phyloP scores from a whole-genome alignment of 2,888 invertebrate genomes.

The Blomia tropicalis region DNA sequence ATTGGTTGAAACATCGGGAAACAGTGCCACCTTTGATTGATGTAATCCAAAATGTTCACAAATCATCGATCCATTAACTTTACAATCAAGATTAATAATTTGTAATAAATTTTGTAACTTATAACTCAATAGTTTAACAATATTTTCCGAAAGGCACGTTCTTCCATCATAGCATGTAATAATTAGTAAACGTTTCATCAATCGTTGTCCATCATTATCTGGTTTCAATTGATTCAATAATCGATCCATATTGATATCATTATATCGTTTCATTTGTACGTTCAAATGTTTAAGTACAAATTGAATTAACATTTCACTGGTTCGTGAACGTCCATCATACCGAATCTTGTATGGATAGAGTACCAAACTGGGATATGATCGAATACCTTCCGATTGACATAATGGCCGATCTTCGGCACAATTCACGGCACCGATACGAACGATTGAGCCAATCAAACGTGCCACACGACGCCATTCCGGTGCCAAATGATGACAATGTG shows the following conservation, averaged over 20 bases:
- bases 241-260: slow-evolving; percentile 32
- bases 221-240: slow-evolving; percentile 34
- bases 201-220: background rate
- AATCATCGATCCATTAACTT: slow-evolving; percentile 36
- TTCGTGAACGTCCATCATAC: slow-evolving; percentile 28
- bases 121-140: slow-evolving; percentile 50
- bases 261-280: background rate
- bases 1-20: slow-evolving; percentile 28
- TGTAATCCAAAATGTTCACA: slow-evolving; percentile 39
- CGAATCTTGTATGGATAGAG: slow-evolving; percentile 43
- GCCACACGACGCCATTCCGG: slow-evolving; percentile 52
- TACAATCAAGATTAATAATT: slow-evolving; percentile 43
- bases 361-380: slow-evolving; percentile 51
- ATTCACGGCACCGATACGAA: slow-evolving; percentile 50
- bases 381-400: slow-evolving; percentile 45
- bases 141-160: slow-evolving; percentile 44
- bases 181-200: background rate
- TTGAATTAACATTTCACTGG: slow-evolving; percentile 34
- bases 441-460: slow-evolving; percentile 39
- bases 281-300: slow-evolving; percentile 31
- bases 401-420: slow-evolving; percentile 46
- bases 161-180: slow-evolving; percentile 23
- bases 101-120: slow-evolving; percentile 45
- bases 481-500: slow-evolving; percentile 51
- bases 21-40: slow-evolving; percentile 37